These are phyloP conservation scores for Poeciliopsis presidionis DNA, from an alignment of 2,797 vertebrate genomes.

Conservation along the genomic window DNA sequence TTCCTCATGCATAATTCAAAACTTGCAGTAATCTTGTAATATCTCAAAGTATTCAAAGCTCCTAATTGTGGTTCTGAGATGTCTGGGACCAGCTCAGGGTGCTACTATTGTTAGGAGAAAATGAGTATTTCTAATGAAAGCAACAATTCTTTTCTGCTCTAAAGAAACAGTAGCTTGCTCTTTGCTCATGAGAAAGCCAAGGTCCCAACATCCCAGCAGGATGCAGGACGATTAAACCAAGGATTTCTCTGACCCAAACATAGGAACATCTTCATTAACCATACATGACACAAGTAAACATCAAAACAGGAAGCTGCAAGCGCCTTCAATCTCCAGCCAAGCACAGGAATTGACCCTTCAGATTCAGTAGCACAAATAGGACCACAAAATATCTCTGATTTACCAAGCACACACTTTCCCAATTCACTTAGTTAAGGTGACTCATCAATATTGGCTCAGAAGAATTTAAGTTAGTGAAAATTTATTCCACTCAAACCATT, in stretches of 20 bases:
- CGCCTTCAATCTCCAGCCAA: conserved; percentile 17
- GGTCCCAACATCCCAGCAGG: neutral
- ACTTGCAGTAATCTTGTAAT: conserved; percentile 2
- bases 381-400: conserved; percentile 19
- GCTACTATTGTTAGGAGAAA: neutral
- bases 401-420: conserved; percentile 19
- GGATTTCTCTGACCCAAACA: conserved; percentile 14
- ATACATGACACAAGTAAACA: conserved; percentile 14
- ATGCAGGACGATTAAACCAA: conserved; percentile 19
- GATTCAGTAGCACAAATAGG: conserved; percentile 40
- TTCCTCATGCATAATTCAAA: conserved; percentile 23
- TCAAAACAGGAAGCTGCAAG: conserved; percentile 12
- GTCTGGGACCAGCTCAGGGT: neutral
- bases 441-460: conserved; percentile 1
- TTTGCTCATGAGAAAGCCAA: conserved; percentile 14
- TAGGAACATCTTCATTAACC: conserved; percentile 18
- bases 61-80: neutral
- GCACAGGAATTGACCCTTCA: conserved; percentile 34
- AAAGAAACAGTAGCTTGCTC: neutral
- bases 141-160: neutral
- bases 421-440: neutral
- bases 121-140: neutral
- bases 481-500: too few relatives aligned
- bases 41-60: neutral
- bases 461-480: conserved; percentile 12